Percentiles rank a stretch among this genome's conserved stretches.
These are phyloP conservation scores for Ischnus inquisitorius DNA, from an alignment of 2,888 invertebrate species.

Conservation along the genomic window DNA sequence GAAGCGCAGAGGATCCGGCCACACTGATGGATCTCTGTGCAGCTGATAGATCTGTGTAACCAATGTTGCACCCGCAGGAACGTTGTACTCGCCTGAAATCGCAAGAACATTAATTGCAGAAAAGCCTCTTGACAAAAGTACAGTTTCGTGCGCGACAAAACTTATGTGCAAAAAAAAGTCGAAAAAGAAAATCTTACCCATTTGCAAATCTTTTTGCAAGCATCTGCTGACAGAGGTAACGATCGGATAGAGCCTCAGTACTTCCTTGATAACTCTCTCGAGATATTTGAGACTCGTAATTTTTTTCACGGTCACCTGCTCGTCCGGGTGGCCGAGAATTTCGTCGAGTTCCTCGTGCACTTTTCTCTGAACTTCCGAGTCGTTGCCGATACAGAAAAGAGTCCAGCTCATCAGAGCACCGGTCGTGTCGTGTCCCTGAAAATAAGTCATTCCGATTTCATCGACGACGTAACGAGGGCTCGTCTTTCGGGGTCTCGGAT, in stretches of 20 bases:
- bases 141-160: neutral
- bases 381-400: constrained; percentile 85
- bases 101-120: neutral
- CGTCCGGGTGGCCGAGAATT: constrained; percentile 81
- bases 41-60: constrained; percentile 84
- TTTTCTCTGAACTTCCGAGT: constrained; percentile 86
- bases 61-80: constrained; percentile 85
- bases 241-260: constrained; percentile 87
- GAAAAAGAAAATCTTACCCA: constrained; percentile 79
- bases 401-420: constrained; percentile 86
- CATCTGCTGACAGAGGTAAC: constrained; percentile 86
- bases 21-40: constrained; percentile 85
- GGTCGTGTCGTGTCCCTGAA: constrained; percentile 86
- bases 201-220: constrained; percentile 84
- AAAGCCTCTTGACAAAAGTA: neutral
- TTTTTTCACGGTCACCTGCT: constrained; percentile 79
- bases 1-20: constrained; percentile 86
- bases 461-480: constrained; percentile 72
- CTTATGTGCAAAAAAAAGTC: neutral
- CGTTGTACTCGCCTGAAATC: constrained; percentile 80
- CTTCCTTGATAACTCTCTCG: constrained; percentile 88
- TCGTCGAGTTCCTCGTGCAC: constrained; percentile 85
- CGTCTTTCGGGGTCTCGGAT: neutral
- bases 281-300: constrained; percentile 86
- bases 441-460: constrained; percentile 28